Conservation (phyloP, 1,140 invertebrate species). For the Cecropterus lyciades region DNA sequence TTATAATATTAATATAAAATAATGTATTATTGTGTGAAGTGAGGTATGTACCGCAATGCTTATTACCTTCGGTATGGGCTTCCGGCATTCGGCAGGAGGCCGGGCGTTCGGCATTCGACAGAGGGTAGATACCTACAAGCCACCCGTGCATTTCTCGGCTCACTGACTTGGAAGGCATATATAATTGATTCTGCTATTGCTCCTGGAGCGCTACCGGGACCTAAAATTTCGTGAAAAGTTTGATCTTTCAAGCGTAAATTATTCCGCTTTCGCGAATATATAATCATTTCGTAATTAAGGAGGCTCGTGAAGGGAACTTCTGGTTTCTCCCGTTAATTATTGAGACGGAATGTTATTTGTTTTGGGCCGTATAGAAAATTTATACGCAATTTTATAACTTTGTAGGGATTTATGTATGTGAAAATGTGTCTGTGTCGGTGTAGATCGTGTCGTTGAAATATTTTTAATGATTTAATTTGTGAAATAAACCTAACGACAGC, state of each 20-base stretch:
- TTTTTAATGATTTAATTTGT: too few species aligned
- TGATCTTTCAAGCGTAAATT: slow-evolving; percentile 33
- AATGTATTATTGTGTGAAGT: too few species aligned
- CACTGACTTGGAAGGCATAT: slow-evolving; percentile 33
- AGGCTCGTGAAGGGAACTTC: not conserved
- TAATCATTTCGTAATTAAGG: not conserved
- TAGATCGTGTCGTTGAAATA: too few species aligned
- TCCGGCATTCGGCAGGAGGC: not conserved
- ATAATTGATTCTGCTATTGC: slow-evolving; percentile 37
- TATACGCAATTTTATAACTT: too few species aligned
- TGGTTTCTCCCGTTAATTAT: not conserved
- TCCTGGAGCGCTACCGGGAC: slow-evolving; percentile 13
- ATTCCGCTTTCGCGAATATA: slow-evolving; percentile 14
- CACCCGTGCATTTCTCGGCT: slow-evolving; percentile 28
- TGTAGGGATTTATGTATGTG: too few species aligned
- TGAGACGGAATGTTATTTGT: too few species aligned
- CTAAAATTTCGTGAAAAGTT: slow-evolving; percentile 31
- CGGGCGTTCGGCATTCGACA: not conserved
- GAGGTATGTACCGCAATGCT: slow-evolving; percentile 3
- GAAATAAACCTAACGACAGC: too few species aligned
- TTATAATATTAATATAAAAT: too few species aligned
- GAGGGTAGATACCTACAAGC: not conserved
- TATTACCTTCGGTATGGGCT: slow-evolving; percentile 6
- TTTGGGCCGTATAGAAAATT: too few species aligned
- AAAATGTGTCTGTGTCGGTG: too few species aligned